Percentiles rank a stretch among this genome's conserved stretches.
Evolutionary conservation across 2,888 invertebrate species (phyloP).

Genomic region (Leistus spinibarbis): DNA sequence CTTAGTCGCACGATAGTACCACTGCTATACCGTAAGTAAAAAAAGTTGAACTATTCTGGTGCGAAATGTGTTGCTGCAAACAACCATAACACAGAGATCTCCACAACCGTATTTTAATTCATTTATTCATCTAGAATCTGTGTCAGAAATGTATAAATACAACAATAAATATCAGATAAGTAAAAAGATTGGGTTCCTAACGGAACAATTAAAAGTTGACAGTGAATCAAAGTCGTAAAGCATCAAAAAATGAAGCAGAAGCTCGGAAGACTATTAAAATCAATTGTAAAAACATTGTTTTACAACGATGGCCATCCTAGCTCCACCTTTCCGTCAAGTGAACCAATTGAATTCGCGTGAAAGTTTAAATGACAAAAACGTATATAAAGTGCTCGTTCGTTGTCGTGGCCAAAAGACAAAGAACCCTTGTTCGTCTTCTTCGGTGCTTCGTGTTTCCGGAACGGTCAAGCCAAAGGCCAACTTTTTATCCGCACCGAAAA

Average conservation of each 20-base stretch:
- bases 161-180: not conserved
- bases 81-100: no score
- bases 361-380: conserved; percentile 27
- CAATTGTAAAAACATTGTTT: no score
- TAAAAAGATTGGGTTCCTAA: conserved; percentile 8
- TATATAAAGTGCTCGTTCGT: conserved; percentile 3
- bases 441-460: not conserved
- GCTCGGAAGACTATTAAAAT: no score
- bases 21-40: not conserved
- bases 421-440: no score
- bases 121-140: not conserved
- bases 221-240: conserved; percentile 35
- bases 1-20: conserved; percentile 12
- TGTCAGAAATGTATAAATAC: no score
- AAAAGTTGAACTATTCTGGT: conserved; percentile 25
- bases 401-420: conserved; percentile 21
- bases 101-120: no score
- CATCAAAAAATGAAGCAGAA: conserved; percentile 28
- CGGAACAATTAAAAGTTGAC: conserved; percentile 21
- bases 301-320: no score
- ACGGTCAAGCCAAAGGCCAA: not conserved
- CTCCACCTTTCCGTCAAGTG: no score
- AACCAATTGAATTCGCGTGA: not conserved
- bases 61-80: not conserved
- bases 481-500: not conserved